Conservation (phyloP, 2,797 vertebrate genomes). For the Dromococcyx pavoninus region DNA sequence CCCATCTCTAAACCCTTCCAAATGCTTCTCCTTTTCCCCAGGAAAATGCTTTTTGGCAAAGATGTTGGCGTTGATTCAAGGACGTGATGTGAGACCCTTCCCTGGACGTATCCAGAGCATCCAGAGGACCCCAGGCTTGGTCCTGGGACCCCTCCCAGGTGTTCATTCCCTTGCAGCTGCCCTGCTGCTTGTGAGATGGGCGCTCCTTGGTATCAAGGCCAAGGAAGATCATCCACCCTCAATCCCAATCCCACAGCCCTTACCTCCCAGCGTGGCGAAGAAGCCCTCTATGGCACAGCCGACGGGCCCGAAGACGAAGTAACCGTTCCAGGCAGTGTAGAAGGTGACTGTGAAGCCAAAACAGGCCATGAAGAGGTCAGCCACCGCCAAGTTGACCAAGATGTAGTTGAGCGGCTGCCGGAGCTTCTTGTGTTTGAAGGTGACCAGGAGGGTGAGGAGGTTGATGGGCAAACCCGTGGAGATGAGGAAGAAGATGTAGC, state of each 20-base stretch:
- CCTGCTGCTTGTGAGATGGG: fast-evolving
- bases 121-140: background rate
- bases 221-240: background rate
- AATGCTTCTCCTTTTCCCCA: background rate
- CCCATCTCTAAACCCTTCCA: background rate
- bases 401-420: constrained; percentile 84
- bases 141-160: background rate
- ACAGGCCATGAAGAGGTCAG: constrained; percentile 80
- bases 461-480: constrained; percentile 82
- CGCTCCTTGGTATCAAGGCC: fast-evolving
- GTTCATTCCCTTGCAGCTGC: background rate
- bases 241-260: background rate
- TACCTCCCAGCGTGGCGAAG: constrained; percentile 82
- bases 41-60: background rate
- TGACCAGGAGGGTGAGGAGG: constrained; percentile 78
- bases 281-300: constrained; percentile 80
- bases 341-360: constrained; percentile 84
- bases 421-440: constrained; percentile 84
- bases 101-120: background rate
- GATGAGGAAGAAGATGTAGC: constrained; percentile 84
- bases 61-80: fast-evolving
- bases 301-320: constrained; percentile 77
- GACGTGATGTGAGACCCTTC: fast-evolving
- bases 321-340: constrained; percentile 75
- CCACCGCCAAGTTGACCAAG: constrained; percentile 83